Conservation (phyloP, 2,113 vertebrate genomes). For the Gallinago paraguaiae region DNA sequence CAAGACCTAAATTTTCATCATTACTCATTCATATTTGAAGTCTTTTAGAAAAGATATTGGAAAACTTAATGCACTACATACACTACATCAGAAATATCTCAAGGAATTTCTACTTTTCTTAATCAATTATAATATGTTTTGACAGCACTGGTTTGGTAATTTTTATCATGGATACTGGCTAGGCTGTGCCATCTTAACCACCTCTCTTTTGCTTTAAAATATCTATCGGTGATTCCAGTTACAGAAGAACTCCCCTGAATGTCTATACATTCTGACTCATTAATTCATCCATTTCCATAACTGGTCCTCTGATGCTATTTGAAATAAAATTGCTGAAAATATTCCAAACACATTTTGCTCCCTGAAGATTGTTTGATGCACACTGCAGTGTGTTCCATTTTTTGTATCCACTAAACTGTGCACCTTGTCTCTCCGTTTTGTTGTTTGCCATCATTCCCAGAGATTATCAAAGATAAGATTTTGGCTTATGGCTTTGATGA, state of each 20-base stretch:
- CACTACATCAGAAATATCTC: background rate
- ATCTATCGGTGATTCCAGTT: background rate
- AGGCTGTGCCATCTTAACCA: background rate
- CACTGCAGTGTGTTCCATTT: background rate
- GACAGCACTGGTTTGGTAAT: background rate
- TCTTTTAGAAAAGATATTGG: background rate
- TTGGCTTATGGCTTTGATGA: background rate
- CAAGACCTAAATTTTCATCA: background rate
- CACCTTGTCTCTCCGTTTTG: background rate
- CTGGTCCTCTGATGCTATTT: background rate
- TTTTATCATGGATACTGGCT: background rate
- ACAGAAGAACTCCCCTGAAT: background rate
- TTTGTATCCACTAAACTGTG: constrained; percentile 4
- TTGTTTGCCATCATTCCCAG: background rate
- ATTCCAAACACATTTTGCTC: background rate
- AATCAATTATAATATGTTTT: background rate
- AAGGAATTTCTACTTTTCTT: background rate
- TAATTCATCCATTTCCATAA: constrained; percentile 7
- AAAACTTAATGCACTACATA: background rate
- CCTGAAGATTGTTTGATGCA: constrained; percentile 6
- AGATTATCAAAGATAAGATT: constrained; percentile 15
- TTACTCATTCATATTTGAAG: background rate
- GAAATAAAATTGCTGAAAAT: constrained; percentile 33
- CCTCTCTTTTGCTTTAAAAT: background rate
- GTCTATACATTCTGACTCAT: background rate